phyloP scores from a whole-genome alignment of 37 sponge, comb jelly and placozoan genomes.

The Amphimedon queenslandica region DNA sequence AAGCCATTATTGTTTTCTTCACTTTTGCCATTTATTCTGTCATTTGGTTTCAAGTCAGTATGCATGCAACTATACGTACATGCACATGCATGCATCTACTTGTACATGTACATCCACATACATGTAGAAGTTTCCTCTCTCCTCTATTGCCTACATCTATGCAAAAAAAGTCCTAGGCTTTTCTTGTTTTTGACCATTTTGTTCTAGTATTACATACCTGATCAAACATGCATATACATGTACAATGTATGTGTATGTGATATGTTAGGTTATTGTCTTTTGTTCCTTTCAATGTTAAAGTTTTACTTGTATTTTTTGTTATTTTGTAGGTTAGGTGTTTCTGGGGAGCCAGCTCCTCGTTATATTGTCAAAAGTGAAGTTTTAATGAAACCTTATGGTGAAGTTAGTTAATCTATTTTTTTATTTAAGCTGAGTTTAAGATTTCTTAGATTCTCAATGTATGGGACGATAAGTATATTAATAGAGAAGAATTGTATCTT shows the following conservation, averaged over 20 bases:
- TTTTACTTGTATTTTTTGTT: background rate
- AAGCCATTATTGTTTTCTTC: no score
- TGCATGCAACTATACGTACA: no score
- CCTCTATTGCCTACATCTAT: no score
- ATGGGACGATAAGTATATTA: slow-evolving; percentile 55
- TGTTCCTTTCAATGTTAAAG: background rate
- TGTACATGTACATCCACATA: no score
- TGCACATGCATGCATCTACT: no score
- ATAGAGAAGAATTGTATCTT: slow-evolving; percentile 55
- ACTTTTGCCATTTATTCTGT: no score
- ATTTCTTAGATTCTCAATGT: slow-evolving; percentile 35
- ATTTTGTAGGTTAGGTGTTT: slow-evolving; percentile 66
- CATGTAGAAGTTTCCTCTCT: no score
- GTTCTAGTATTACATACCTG: background rate
- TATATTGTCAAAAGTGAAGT: slow-evolving; percentile 64
- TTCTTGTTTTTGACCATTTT: no score
- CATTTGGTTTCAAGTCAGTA: no score
- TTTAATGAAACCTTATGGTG: slow-evolving; percentile 46
- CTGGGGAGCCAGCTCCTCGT: slow-evolving; percentile 77
- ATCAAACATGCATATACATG: no score
- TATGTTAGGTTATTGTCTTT: background rate
- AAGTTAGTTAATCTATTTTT: slow-evolving; percentile 26
- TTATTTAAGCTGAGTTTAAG: background rate
- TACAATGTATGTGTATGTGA: no score
- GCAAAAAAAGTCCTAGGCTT: no score